A percentile compares a stretch with the other conserved stretches of the same genome.
Evolutionary conservation across 2,888 invertebrate genomes (phyloP).

Genomic region (Nezara viridula): DNA sequence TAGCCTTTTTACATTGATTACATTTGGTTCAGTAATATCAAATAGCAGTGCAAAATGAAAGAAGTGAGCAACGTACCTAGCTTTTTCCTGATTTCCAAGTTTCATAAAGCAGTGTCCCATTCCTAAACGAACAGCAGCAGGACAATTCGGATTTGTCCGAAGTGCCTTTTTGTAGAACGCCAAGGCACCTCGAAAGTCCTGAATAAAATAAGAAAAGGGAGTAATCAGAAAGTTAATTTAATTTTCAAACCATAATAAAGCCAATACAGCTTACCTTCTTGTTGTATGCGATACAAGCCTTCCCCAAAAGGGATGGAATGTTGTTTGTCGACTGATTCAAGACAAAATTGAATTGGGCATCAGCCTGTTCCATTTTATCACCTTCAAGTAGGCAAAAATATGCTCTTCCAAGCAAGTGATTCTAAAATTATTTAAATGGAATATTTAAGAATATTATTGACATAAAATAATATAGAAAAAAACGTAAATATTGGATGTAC

Average conservation of each 20-base stretch:
- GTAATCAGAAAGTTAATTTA: neutral
- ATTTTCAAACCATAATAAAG: neutral
- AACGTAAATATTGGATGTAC: too few relatives aligned
- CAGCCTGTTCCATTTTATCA: constrained; percentile 99
- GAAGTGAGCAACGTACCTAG: constrained; percentile 73
- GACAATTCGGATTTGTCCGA: constrained; percentile 95
- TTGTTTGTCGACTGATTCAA: constrained; percentile 95
- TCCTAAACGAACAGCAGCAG: constrained; percentile 95
- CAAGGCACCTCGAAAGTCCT: constrained; percentile 91
- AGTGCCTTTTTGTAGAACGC: constrained; percentile 98
- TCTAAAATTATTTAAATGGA: constrained; percentile 72
- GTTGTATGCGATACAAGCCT: constrained; percentile 99
- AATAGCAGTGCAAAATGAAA: neutral
- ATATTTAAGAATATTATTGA: neutral
- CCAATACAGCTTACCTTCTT: constrained; percentile 75
- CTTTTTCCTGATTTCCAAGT: constrained; percentile 94
- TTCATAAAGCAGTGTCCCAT: constrained; percentile 99
- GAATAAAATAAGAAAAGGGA: neutral
- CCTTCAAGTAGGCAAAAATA: constrained; percentile 98
- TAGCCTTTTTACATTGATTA: too few relatives aligned
- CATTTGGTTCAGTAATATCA: too few relatives aligned
- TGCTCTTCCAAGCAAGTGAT: constrained; percentile 96
- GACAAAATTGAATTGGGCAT: constrained; percentile 99
- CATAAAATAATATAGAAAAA: neutral
- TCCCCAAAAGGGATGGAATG: constrained; percentile 96